Conservation (phyloP, 2,888 invertebrate species). For the Dascillus cervinus region DNA sequence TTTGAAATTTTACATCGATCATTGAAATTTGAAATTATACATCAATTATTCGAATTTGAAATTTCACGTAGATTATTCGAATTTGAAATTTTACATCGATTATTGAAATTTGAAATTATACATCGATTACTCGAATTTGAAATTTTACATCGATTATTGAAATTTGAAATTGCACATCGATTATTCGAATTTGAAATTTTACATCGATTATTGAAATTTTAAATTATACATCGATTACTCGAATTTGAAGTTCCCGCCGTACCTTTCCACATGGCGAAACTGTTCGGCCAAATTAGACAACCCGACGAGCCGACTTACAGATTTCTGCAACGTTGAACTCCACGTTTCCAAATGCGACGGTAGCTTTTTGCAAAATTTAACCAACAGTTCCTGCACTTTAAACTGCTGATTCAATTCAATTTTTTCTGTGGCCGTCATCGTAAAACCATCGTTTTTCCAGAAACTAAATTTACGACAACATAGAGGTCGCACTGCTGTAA, state of each 20-base stretch:
- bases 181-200: neutral
- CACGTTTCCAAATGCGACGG: constrained; percentile 45
- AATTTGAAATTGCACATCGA: neutral
- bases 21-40: neutral
- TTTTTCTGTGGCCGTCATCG: no score
- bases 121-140: neutral
- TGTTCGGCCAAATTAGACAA: constrained; percentile 49
- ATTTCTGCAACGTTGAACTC: constrained; percentile 45
- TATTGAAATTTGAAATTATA: neutral
- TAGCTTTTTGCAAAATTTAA: constrained; percentile 48
- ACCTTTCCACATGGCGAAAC: constrained; percentile 46
- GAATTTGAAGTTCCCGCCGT: constrained; percentile 22
- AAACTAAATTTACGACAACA: no score
- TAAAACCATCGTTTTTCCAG: no score
- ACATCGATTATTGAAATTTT: no score
- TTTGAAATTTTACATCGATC: neutral
- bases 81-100: neutral
- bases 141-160: no score
- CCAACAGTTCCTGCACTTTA: constrained; percentile 46
- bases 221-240: neutral
- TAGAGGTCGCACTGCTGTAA: no score
- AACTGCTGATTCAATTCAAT: no score
- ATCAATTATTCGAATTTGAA: neutral
- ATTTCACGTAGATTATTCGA: neutral
- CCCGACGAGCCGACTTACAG: constrained; percentile 45